Base-by-base conservation (phyloP, 1,140 invertebrate species). In the Ptiloglossa arizonensis region DNA sequence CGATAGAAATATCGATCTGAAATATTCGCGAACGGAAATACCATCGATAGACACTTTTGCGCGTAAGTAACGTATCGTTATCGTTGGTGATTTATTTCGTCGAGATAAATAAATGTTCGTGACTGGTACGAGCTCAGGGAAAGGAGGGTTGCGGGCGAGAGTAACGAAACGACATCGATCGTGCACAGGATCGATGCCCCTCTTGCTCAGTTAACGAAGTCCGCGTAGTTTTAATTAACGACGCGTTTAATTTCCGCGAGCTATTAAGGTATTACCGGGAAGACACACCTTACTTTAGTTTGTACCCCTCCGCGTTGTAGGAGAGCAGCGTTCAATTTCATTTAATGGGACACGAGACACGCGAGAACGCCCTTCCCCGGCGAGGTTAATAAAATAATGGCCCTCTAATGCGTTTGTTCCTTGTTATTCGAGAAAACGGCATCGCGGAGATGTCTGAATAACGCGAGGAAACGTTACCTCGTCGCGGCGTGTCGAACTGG, bases 321-420 rank as follows among this genome's bases (percentile, higher is more conserved):
- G 24, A 41, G 32, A 29, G 9, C 52, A 48, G 66, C 29, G 63
- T 63, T 80, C 79, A 84, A 84, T 83, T 80, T 76, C 60, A 50
- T 50, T 48, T 83, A 79, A 83, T 66, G 77, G 48, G 48, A 70
- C 52, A 38, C 54, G 63, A 27, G 68, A 54, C 83, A 85, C 79
- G 79, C 79, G 48, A 85, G 8, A 52, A 11, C 60, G 6, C 44
- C 15, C 11, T 22, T 41, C 24, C 64, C 59, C 64, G 73, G 57
- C 67, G 57, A 3, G 63, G 29, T 27, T 85, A 80, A 81, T 85
- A 66, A 81, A 78, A 76, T 85, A 85, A 85, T 83, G 46, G 17
- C 35, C 32, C 22, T 29, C 52, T 79, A 82, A 83, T 75, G 60
- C 44, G 62, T 48, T 72, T 70, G 63, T 74, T 60, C 82, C 81